Evolutionary conservation across 2,888 invertebrate genomes (phyloP), one percentile per base, ranked within the genome.

Genomic region (Dioctria rufipes): DNA sequence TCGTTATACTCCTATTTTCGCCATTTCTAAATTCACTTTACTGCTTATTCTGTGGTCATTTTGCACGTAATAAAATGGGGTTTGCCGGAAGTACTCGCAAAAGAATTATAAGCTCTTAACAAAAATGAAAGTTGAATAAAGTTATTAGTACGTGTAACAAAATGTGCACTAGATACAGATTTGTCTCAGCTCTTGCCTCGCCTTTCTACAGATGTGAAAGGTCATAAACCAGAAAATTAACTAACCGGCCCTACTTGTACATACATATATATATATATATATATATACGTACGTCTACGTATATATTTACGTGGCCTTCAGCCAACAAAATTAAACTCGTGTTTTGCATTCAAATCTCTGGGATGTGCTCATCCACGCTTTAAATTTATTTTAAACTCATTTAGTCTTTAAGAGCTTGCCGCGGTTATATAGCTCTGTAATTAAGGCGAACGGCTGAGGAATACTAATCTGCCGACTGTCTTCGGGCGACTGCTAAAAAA

Each of bases 351-450:
- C 60, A 73, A 73, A 73, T 73, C 73, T 42, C 37, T 13, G 40
- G 60, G 42, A 40, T 73, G 25, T 25, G 54, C 60, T 73, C 73
- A 73, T 73, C 51, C 73, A 73, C 60, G 73, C 73, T 73, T 73
- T 73, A 73, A 73, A 73, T 73, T 73, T 73, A 73, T 58, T 73
- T 73, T 73, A 73, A 73, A 73, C 73, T 73, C 73, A 73, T 73
- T 73, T 73, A 58, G 58, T 40, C 73, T 73, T 73, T 58, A 73
- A 73, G 73, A 73, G 60, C 58, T 25, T 40, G 40, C 54, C 73
- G 73, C 58, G 73, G 73, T 73, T 60, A 8, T 73, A 58, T 58
- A 40, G 71, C 39, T 60, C 60, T 60, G 73, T 73, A 73, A 73
- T 73, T 73, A 73, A 73, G 73, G 58, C 40, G 39, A 58, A 73